phyloP scores from a whole-genome alignment of 2,113 vertebrate species.

The Platycercus adscitus region DNA sequence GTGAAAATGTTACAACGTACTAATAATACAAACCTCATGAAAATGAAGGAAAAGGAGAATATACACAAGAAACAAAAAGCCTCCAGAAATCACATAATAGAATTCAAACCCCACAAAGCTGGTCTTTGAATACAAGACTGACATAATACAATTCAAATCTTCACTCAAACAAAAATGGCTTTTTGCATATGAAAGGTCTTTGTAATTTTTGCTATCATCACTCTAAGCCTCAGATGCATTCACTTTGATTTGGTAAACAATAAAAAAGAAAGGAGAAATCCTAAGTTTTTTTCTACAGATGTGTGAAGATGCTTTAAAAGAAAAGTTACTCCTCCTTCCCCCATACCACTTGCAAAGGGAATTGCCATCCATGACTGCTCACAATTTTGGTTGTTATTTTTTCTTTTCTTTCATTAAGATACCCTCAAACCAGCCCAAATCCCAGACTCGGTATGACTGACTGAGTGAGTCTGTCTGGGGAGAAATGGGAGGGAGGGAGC shows the following conservation, averaged over 20 bases:
- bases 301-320: conserved; percentile 27
- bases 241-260: conserved; percentile 73
- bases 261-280: conserved; percentile 58
- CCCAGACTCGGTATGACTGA: background rate
- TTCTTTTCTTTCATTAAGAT: background rate
- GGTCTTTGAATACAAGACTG: conserved; percentile 60
- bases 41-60: conserved; percentile 35
- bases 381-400: background rate
- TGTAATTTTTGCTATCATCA: conserved; percentile 71
- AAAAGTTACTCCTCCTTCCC: conserved; percentile 16
- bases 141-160: conserved; percentile 52
- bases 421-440: background rate
- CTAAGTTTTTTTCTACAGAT: conserved; percentile 63
- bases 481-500: background rate
- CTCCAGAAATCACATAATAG: background rate
- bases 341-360: conserved; percentile 17
- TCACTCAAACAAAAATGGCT: conserved; percentile 46
- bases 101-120: conserved; percentile 26
- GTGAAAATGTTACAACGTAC: conserved; percentile 33
- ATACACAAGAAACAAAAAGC: conserved; percentile 33
- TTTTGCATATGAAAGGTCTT: conserved; percentile 75
- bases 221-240: conserved; percentile 63
- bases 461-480: background rate
- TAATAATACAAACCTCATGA: conserved; percentile 57
- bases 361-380: background rate